Base-by-base conservation (phyloP, 2,113 vertebrate genomes). In the Noturus placidus region DNA sequence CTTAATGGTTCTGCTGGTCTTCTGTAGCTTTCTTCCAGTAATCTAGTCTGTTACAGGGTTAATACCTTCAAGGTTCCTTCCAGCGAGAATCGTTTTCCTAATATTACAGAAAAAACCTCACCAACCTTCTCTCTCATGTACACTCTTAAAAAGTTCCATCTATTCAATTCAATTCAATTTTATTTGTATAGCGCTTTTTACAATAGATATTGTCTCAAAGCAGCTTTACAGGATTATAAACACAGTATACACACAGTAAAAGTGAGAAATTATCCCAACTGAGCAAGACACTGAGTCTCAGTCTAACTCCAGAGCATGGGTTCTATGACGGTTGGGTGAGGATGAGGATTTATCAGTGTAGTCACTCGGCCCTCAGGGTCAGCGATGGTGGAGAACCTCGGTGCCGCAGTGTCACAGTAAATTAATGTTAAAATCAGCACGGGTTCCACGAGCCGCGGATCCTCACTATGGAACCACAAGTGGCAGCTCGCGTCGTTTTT, bases 391-490 rank as follows among this genome's bases (percentile, higher is more conserved):
- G 82, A 83, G 59, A 87, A 90, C 81, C 85, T 83, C 83, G 56
- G 83, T 90, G 84, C 87, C 74, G 87, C 89, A 86, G 84, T 88
- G 87, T 88, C 57, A 84, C 89, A 88, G 81, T 88, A 87, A 67
- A 88, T 90, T 88, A 88, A 76, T 77, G 81, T 87, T 82, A 87
- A 81, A 87, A 35, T 87, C 67, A 20, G 87, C 80, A 87, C 50
- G 67, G 67, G 82, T 74, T 59, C 79, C 67, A n/a, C 78, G n/a
- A 78, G 78, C 50, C 27, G 14, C 54, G 30, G 25, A 30, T 22
- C 46, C 65, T 80, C 79, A 30, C 35, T 1, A 78, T 0, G 0
- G 69, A 61, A 42, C n/a, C 8, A n/a, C 69, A 65, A 6, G 57
- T 25, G 22, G 59, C 61, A 67, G 81, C 6, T 65, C 61, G 2